Evolutionary conservation across 2,113 vertebrate species (phyloP).

Genomic region (Pteruthius melanotis): DNA sequence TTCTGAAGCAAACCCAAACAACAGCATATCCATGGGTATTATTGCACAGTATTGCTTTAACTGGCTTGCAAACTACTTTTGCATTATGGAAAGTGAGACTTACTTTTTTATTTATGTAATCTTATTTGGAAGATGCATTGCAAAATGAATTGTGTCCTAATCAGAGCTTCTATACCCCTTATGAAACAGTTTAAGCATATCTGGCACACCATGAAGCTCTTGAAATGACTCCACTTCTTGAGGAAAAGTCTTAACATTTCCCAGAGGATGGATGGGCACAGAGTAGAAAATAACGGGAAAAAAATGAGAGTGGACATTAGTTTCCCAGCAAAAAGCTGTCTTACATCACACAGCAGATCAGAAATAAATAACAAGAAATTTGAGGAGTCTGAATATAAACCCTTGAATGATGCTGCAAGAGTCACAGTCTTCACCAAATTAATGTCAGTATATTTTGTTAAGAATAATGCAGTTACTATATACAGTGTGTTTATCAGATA

Average conservation of each 20-base stretch:
- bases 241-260: background rate
- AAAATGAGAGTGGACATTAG: background rate
- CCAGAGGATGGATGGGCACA: background rate
- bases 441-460: conserved; percentile 4
- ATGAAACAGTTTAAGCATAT: background rate
- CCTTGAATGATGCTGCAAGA: background rate
- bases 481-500: conserved; percentile 2
- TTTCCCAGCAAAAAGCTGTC: background rate
- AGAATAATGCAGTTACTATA: background rate
- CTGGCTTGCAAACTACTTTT: background rate
- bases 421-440: background rate
- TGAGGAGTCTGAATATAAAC: background rate
- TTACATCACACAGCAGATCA: background rate
- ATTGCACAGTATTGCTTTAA: conserved; percentile 7
- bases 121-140: background rate
- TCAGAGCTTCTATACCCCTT: background rate
- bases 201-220: background rate
- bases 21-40: background rate
- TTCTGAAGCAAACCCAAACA: background rate
- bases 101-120: background rate
- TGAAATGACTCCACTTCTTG: background rate
- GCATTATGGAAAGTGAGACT: background rate
- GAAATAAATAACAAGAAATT: conserved; percentile 61
- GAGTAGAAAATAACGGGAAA: background rate
- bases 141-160: background rate